Conservation (phyloP, 2,113 vertebrate genomes). For the Neogobius melanostomus region DNA sequence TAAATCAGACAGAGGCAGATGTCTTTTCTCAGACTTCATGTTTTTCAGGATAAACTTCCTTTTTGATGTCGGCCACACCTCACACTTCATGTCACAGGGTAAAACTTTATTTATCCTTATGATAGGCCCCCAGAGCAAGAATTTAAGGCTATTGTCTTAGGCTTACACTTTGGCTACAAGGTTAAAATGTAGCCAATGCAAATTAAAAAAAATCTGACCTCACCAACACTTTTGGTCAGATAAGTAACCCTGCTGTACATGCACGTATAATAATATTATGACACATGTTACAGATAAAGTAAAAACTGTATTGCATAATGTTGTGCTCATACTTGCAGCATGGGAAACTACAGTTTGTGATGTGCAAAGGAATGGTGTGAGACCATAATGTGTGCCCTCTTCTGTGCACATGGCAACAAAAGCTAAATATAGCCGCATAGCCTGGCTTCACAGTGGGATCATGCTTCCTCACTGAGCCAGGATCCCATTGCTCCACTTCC, state of each 20-base stretch:
- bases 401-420: slow-evolving; percentile 77
- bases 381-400: slow-evolving; percentile 38
- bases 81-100: too few relatives aligned
- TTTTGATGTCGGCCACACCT: too few relatives aligned
- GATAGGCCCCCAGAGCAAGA: too few relatives aligned
- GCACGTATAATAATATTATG: neutral
- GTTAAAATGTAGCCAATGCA: neutral
- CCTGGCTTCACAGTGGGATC: slow-evolving; percentile 64
- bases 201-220: neutral
- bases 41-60: too few relatives aligned
- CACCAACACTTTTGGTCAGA: neutral
- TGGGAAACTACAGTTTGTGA: slow-evolving; percentile 15
- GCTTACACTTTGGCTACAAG: too few relatives aligned
- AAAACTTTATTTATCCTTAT: too few relatives aligned
- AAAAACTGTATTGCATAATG: neutral
- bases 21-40: too few relatives aligned
- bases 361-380: slow-evolving; percentile 4
- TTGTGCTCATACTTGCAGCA: slow-evolving; percentile 7
- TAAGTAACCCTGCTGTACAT: neutral
- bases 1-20: too few relatives aligned
- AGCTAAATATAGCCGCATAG: slow-evolving; percentile 77
- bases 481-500: slow-evolving; percentile 27
- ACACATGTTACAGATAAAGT: neutral
- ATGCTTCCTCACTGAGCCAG: slow-evolving; percentile 49
- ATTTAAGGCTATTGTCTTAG: too few relatives aligned